phyloP scores from a whole-genome alignment of 2,888 invertebrate species.

The Eilema depressum region DNA sequence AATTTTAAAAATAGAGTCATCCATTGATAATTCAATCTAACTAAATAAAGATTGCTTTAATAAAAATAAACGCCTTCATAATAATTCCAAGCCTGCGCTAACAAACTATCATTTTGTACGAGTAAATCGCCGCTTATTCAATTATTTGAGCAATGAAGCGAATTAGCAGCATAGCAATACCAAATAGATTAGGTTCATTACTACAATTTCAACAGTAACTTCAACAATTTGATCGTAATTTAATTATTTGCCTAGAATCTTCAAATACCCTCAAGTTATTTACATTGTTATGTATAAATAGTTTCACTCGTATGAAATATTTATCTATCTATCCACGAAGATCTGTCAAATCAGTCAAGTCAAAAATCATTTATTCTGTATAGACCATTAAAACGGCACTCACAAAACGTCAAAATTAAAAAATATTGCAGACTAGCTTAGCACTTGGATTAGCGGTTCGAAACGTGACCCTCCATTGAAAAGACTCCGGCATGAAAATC shows the following conservation, averaged over 20 bases:
- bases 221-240: background rate
- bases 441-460: too few species aligned
- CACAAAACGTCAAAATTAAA: too few species aligned
- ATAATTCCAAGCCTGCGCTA: background rate
- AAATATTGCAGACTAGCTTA: too few species aligned
- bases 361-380: too few species aligned
- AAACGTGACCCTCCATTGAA: too few species aligned
- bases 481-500: too few species aligned
- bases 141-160: background rate
- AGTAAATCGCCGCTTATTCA: background rate
- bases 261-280: background rate
- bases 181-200: constrained; percentile 2
- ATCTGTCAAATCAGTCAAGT: too few species aligned
- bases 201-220: constrained; percentile 1
- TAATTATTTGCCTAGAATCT: background rate
- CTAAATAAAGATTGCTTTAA: background rate
- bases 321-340: too few species aligned
- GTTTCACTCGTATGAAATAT: too few species aligned
- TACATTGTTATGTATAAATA: too few species aligned
- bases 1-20: background rate
- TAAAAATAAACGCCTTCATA: background rate
- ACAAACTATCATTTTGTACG: background rate
- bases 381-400: too few species aligned
- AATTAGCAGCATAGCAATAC: constrained; percentile 1
- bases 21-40: background rate